Conservation (phyloP, 2,797 vertebrate species). For the Scyliorhinus canicula region DNA sequence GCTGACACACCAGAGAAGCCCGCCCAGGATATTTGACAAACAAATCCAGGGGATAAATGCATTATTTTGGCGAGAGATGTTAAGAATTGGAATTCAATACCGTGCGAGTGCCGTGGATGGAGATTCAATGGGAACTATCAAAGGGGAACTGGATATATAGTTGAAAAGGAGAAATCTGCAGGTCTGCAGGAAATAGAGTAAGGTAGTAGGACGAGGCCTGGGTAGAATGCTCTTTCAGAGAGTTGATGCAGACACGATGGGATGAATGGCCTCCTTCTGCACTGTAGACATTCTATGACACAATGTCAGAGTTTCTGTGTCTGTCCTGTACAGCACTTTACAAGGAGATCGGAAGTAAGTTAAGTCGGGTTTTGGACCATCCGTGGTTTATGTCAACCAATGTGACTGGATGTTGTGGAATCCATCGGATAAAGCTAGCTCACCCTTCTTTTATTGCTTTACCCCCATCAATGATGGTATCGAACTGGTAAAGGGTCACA, state of each 20-base stretch:
- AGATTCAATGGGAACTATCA: neutral
- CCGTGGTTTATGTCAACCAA: neutral
- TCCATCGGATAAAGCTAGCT: neutral
- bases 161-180: too few relatives aligned
- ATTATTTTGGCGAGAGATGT: neutral
- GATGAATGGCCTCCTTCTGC: too few relatives aligned
- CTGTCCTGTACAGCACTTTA: neutral
- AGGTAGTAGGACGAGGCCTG: too few relatives aligned
- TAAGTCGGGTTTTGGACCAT: neutral
- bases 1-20: too few relatives aligned
- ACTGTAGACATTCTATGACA: too few relatives aligned
- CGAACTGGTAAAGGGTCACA: neutral
- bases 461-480: neutral
- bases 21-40: neutral
- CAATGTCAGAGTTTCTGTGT: too few relatives aligned
- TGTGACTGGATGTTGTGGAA: neutral
- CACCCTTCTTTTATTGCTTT: neutral
- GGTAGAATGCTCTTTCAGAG: too few relatives aligned
- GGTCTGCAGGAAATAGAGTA: too few relatives aligned
- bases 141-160: too few relatives aligned
- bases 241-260: too few relatives aligned
- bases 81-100: neutral
- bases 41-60: neutral
- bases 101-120: neutral
- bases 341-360: neutral